Evolutionary conservation across 1,140 invertebrate species (phyloP).

Genomic region (Drosophila nannoptera): DNA sequence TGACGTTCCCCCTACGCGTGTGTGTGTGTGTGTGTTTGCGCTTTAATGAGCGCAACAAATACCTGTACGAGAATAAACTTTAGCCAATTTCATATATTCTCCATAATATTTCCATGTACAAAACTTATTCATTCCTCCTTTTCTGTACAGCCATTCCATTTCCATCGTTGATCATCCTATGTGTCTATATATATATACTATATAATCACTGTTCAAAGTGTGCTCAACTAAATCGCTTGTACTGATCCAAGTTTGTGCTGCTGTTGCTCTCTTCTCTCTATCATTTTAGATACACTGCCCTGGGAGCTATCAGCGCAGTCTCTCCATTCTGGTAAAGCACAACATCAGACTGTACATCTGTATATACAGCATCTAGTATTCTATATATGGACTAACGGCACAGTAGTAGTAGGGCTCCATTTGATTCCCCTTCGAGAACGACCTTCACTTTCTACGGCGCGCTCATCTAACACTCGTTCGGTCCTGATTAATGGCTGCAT

Average conservation of each 20-base stretch:
- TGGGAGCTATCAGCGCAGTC: slow-evolving; percentile 65
- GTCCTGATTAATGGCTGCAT: slow-evolving; percentile 33
- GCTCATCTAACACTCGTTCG: neutral
- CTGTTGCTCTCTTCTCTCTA: slow-evolving; percentile 35
- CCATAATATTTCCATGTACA: too few species aligned
- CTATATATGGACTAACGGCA: slow-evolving; percentile 21
- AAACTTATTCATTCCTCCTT: too few species aligned
- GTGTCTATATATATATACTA: slow-evolving; percentile 30
- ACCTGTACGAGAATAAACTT: slow-evolving; percentile 24
- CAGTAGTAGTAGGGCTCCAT: slow-evolving; percentile 40
- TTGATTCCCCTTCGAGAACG: slow-evolving; percentile 43
- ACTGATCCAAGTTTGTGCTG: slow-evolving; percentile 37
- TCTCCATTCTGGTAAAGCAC: slow-evolving; percentile 63
- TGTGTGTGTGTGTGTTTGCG: slow-evolving; percentile 45
- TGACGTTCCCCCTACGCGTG: slow-evolving; percentile 12
- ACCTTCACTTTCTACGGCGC: slow-evolving; percentile 39
- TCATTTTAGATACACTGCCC: slow-evolving; percentile 67
- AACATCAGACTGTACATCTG: slow-evolving; percentile 24
- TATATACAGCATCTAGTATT: neutral
- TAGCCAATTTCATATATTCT: slow-evolving; percentile 6
- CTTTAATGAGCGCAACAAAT: slow-evolving; percentile 50
- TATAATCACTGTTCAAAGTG: slow-evolving; percentile 39
- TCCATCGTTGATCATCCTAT: slow-evolving; percentile 1
- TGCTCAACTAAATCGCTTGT: slow-evolving; percentile 35
- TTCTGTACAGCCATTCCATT: too few species aligned